These are phyloP conservation scores for Pelecanus crispus DNA, from an alignment of 2,113 vertebrate species.

Conservation along the genomic window DNA sequence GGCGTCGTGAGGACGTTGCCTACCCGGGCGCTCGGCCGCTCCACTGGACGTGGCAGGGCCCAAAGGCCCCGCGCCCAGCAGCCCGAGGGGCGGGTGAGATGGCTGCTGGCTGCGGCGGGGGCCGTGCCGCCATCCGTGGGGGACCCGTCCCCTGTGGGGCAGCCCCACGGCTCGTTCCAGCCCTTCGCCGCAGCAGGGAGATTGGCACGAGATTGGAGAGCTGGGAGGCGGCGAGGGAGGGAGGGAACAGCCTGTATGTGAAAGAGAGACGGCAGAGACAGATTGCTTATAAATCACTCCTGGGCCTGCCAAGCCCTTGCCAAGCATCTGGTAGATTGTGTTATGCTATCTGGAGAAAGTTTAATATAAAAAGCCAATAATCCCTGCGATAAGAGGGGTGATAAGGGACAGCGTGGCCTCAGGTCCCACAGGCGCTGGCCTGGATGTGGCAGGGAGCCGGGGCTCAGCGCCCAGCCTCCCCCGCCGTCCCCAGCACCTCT, in stretches of 20 bases:
- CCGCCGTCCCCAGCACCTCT: not conserved
- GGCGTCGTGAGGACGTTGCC: rapidly evolving
- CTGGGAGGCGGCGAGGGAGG: not conserved
- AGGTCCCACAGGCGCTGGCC: not conserved
- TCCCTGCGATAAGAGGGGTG: not conserved
- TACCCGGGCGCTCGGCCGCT: rapidly evolving
- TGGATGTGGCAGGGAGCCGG: not conserved
- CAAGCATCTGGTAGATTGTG: not conserved
- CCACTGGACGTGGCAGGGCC: not conserved
- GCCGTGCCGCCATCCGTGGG: rapidly evolving
- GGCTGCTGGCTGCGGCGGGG: not conserved
- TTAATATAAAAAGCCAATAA: conserved; percentile 45
- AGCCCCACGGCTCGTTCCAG: not conserved
- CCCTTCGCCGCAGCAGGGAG: not conserved
- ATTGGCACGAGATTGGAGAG: not conserved
- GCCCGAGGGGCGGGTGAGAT: not conserved
- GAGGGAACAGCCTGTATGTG: not conserved
- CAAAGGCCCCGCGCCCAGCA: not conserved
- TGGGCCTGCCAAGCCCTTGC: not conserved
- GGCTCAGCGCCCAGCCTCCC: not conserved
- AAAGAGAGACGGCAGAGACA: not conserved
- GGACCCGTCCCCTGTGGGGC: rapidly evolving
- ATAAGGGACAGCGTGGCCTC: not conserved
- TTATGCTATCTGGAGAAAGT: not conserved
- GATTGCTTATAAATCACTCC: not conserved